Evolutionary conservation across 2,888 invertebrate genomes (phyloP).

Genomic region (Suillia variegata): DNA sequence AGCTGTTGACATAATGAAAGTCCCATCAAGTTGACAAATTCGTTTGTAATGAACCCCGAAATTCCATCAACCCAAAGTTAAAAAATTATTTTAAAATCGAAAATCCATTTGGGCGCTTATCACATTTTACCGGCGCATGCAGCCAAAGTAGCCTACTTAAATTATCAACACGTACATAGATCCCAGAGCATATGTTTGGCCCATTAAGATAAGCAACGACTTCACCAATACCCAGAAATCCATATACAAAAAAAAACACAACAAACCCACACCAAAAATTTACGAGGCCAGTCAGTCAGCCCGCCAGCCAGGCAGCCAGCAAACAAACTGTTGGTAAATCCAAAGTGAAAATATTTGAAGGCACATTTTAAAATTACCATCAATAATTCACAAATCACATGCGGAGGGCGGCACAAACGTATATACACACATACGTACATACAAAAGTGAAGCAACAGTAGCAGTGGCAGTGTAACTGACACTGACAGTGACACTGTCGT

Average conservation of each 20-base stretch:
- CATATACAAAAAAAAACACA: background rate
- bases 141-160: conserved; percentile 49
- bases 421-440: background rate
- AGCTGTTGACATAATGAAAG: no score
- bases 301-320: no score
- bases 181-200: conserved; percentile 51
- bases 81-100: background rate
- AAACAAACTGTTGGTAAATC: conserved; percentile 46
- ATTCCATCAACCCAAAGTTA: background rate
- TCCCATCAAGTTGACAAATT: no score
- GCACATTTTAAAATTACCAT: conserved; percentile 54
- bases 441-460: background rate
- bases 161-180: conserved; percentile 53
- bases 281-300: no score
- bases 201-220: conserved; percentile 53
- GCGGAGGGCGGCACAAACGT: background rate
- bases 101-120: background rate
- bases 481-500: background rate
- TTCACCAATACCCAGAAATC: conserved; percentile 31
- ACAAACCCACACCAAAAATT: background rate
- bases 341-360: conserved; percentile 49
- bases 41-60: no score
- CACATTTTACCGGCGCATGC: background rate
- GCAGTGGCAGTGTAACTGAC: background rate
- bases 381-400: conserved; percentile 40